A percentile compares a stretch with the other conserved stretches of the same genome.
Conservation (phyloP, 2,888 invertebrate species). For the Cordilura impudica region DNA sequence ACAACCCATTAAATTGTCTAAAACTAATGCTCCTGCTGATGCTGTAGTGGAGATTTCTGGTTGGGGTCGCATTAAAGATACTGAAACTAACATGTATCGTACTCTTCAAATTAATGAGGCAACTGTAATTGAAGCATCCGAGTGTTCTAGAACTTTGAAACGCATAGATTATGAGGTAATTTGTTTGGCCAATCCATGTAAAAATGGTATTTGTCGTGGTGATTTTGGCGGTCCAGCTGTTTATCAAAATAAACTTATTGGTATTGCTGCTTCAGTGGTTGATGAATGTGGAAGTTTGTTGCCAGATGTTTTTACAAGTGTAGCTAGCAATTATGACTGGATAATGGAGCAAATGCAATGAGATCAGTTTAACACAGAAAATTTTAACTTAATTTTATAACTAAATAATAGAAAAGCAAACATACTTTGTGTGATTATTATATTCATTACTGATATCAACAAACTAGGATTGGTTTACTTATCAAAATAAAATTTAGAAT, state of each 20-base stretch:
- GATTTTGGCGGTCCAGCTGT: constrained; percentile 75
- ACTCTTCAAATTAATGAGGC: constrained; percentile 61
- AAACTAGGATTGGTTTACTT: no score
- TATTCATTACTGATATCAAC: no score
- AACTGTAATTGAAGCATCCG: constrained; percentile 54
- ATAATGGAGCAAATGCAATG: constrained; percentile 64
- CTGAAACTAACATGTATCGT: constrained; percentile 61
- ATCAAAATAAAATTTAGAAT: no score
- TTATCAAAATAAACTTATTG: constrained; percentile 67
- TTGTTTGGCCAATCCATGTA: constrained; percentile 69
- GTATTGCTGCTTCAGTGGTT: constrained; percentile 69
- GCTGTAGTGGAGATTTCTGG: constrained; percentile 70
- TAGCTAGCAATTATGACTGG: constrained; percentile 68
- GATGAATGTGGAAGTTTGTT: constrained; percentile 69
- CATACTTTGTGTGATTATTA: no score
- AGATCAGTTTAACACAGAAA: neutral
- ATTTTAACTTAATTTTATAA: no score
- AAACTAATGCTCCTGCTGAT: constrained; percentile 60
- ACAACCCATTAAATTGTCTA: constrained; percentile 65
- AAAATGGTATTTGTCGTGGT: constrained; percentile 73
- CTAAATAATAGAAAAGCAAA: no score
- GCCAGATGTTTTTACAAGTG: constrained; percentile 71
- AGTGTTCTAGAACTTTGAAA: constrained; percentile 53
- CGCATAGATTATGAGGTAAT: constrained; percentile 66
- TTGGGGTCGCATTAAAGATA: constrained; percentile 69